Percentiles rank a stretch among this genome's conserved stretches.
Conservation (phyloP, 2,113 vertebrate species). For the Mesembrinibis cayennensis region DNA sequence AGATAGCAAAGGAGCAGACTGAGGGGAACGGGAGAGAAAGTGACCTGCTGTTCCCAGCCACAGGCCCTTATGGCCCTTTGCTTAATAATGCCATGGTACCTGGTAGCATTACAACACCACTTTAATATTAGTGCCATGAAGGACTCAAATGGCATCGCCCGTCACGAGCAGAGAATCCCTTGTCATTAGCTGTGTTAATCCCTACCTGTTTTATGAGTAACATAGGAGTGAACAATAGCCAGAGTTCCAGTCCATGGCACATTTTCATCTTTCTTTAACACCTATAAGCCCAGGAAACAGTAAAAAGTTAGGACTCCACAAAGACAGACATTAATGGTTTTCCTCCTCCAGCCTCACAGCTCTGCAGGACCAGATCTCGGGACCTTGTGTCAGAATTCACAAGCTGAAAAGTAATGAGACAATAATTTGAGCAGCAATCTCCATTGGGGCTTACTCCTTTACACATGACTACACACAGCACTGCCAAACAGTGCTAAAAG, state of each 20-base stretch:
- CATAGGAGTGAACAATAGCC: conserved; percentile 90
- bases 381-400: not conserved
- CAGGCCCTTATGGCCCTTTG: not conserved
- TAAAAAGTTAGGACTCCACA: not conserved
- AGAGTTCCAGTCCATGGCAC: conserved; percentile 95
- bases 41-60: not conserved
- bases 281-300: conserved; percentile 72
- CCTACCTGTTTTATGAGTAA: conserved; percentile 94
- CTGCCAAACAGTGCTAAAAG: not conserved
- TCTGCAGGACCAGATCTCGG: not conserved
- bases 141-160: not conserved
- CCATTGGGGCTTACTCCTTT: not conserved
- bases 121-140: not conserved
- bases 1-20: not conserved
- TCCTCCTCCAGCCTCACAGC: not conserved
- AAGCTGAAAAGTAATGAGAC: not conserved
- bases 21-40: not conserved
- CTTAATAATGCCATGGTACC: not conserved
- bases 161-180: not conserved
- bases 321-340: not conserved
- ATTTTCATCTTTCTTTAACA: conserved; percentile 89
- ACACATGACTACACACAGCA: not conserved
- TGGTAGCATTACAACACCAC: not conserved
- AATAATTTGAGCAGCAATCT: not conserved
- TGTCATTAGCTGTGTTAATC: not conserved